phyloP scores from a whole-genome alignment of 1,140 invertebrate genomes.

The Procambarus virginalis region DNA sequence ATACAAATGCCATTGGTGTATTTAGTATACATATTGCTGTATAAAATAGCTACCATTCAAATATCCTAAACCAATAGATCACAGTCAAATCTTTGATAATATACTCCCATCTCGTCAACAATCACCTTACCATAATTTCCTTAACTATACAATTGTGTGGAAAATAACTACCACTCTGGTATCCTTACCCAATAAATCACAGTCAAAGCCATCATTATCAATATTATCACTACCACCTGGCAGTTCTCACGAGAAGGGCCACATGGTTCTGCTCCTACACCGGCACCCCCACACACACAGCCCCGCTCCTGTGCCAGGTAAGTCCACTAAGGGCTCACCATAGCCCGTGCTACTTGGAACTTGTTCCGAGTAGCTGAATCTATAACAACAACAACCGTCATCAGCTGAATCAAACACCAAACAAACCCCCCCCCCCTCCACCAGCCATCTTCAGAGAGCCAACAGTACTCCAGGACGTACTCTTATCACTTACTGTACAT shows the following conservation, averaged over 20 bases:
- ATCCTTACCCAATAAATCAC: constrained; percentile 32
- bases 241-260: constrained; percentile 12
- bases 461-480: background rate
- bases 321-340: no score
- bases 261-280: background rate
- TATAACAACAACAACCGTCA: no score
- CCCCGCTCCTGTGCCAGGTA: no score
- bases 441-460: background rate
- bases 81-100: constrained; percentile 42
- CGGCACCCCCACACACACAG: no score
- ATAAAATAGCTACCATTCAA: constrained; percentile 42
- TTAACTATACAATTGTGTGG: constrained; percentile 17
- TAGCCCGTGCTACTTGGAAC: no score
- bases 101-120: background rate
- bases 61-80: constrained; percentile 35
- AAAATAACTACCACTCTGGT: constrained; percentile 16
- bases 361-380: no score
- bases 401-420: no score
- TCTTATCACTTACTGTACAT: no score
- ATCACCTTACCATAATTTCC: constrained; percentile 19
- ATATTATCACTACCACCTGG: no score
- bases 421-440: no score
- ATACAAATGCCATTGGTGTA: background rate
- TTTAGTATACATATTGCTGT: constrained; percentile 34
- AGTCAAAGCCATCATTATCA: constrained; percentile 24